These are phyloP conservation scores for Ciconia stormi DNA, from an alignment of 2,113 vertebrate genomes.

Conservation along the genomic window DNA sequence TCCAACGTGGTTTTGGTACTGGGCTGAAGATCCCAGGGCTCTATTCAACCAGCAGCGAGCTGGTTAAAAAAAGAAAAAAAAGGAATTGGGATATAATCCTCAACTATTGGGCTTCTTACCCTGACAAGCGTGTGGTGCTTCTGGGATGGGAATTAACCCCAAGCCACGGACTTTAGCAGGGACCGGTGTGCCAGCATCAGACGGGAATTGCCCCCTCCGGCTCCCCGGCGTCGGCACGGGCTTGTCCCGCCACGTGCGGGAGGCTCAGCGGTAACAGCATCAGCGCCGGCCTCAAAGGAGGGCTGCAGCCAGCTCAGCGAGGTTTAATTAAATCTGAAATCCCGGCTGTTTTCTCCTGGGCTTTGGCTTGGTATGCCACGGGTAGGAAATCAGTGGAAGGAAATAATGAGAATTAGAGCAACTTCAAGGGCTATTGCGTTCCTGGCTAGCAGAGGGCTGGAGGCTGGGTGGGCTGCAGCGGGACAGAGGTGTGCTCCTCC, in stretches of 20 bases:
- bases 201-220: neutral
- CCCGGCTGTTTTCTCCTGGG: neutral
- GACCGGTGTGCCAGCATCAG: accelerated
- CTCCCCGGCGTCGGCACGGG: neutral
- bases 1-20: neutral
- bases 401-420: constrained; percentile 37
- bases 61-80: neutral
- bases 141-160: neutral
- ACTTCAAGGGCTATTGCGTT: neutral
- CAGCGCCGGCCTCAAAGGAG: neutral
- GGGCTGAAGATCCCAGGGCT: neutral
- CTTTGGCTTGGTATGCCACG: constrained; percentile 1
- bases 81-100: neutral
- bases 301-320: neutral
- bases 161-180: neutral
- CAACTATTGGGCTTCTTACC: neutral
- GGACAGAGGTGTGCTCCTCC: accelerated
- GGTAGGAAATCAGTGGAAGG: constrained; percentile 24
- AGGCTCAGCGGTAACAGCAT: neutral
- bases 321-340: constrained; percentile 53
- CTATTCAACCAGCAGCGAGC: neutral
- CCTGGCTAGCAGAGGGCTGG: accelerated
- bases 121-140: neutral
- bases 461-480: neutral
- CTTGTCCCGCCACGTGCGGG: accelerated